phyloP scores from a whole-genome alignment of 2,888 invertebrate species.

The Rotaria socialis region DNA sequence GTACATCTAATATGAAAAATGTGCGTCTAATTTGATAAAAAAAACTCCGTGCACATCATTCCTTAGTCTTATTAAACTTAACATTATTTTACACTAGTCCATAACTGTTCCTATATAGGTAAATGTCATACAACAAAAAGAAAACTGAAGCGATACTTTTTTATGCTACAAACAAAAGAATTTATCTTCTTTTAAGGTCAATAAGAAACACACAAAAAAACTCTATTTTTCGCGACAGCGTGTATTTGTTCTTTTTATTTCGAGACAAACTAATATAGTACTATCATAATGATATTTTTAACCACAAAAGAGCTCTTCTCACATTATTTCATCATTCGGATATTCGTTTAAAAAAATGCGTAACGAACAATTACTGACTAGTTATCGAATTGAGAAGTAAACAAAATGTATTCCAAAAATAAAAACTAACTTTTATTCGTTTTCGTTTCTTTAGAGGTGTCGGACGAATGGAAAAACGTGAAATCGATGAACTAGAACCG shows the following conservation, averaged over 20 bases:
- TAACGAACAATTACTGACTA: not conserved
- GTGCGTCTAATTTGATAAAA: too few relatives aligned
- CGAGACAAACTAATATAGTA: not conserved
- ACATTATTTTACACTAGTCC: not conserved
- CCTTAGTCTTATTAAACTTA: too few relatives aligned
- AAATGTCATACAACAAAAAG: not conserved
- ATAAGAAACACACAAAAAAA: not conserved
- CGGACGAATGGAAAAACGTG: conserved; percentile 32
- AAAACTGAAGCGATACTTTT: too few relatives aligned
- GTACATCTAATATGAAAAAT: too few relatives aligned
- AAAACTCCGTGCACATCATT: too few relatives aligned
- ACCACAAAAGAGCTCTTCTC: not conserved
- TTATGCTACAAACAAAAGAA: not conserved
- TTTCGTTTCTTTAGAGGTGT: not conserved
- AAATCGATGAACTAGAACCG: conserved; percentile 15
- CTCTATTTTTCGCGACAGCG: not conserved
- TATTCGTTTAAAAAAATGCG: not conserved
- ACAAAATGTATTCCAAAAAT: not conserved
- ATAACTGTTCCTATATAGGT: not conserved
- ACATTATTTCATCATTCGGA: too few relatives aligned
- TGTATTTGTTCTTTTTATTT: not conserved
- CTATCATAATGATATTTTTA: not conserved
- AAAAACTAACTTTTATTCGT: not conserved
- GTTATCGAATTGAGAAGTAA: not conserved
- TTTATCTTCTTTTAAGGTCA: not conserved